Percentiles rank a stretch among this genome's conserved stretches.
Conservation (phyloP, 2,797 vertebrate species). For the Austrolebias charrua region DNA sequence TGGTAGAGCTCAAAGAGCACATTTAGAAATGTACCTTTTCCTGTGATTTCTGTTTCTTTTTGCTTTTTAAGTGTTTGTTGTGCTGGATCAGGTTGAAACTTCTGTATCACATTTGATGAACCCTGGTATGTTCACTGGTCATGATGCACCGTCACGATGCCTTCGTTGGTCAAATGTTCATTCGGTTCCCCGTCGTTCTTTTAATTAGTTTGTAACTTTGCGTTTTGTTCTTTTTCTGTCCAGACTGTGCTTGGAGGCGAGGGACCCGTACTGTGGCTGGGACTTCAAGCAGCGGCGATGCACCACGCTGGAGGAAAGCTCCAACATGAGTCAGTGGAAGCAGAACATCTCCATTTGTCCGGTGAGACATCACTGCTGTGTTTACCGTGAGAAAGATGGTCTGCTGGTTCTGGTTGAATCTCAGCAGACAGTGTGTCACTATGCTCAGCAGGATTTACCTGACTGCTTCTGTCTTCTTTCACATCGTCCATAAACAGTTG, state of each 20-base stretch:
- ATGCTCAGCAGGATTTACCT: background rate
- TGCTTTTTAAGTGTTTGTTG: too few relatives aligned
- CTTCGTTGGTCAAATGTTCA: background rate
- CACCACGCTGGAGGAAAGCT: slow-evolving; percentile 94
- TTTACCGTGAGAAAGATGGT: background rate
- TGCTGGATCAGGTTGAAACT: too few relatives aligned
- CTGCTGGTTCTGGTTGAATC: slow-evolving; percentile 4
- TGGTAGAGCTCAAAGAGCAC: too few relatives aligned
- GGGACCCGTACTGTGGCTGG: slow-evolving; percentile 98
- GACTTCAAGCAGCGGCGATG: slow-evolving; percentile 90
- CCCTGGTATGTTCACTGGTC: too few relatives aligned
- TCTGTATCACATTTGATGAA: too few relatives aligned
- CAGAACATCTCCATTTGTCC: slow-evolving; percentile 97
- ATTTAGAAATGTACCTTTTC: too few relatives aligned
- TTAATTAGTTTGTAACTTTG: background rate
- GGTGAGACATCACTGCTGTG: slow-evolving; percentile 70
- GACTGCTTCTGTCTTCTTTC: background rate
- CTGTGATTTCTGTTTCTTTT: too few relatives aligned
- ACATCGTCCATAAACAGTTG: slow-evolving; percentile 4
- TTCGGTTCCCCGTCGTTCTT: background rate
- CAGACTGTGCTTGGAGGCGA: slow-evolving; percentile 90
- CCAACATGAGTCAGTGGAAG: slow-evolving; percentile 98
- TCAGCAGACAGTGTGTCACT: background rate
- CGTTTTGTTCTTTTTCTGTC: background rate
- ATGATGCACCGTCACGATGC: too few relatives aligned